Conservation (phyloP, 2,797 vertebrate species). For the Pempheris klunzingeri region DNA sequence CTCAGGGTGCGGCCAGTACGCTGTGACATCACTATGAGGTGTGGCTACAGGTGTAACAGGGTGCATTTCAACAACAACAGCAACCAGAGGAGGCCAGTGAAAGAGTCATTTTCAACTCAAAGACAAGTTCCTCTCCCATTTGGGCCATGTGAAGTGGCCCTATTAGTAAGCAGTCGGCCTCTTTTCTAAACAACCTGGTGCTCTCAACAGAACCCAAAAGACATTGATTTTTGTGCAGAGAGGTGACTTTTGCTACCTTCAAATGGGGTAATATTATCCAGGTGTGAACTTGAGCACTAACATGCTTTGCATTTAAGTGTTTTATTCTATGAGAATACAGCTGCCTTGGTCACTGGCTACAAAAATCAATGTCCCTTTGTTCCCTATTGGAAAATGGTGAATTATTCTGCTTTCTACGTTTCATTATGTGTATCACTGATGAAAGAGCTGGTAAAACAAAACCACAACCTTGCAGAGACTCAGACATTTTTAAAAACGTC, state of each 20-base stretch:
- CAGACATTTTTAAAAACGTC: background rate
- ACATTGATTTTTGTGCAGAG: too few species aligned
- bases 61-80: background rate
- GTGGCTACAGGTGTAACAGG: background rate
- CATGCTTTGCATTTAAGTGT: background rate
- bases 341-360: conserved; percentile 1
- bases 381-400: background rate
- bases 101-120: background rate
- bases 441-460: background rate
- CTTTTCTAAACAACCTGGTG: background rate
- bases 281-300: background rate
- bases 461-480: background rate
- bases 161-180: background rate
- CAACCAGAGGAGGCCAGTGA: background rate
- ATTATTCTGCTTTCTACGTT: background rate
- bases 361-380: background rate
- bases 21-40: background rate
- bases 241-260: background rate
- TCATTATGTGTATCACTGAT: background rate
- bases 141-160: background rate
- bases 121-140: background rate
- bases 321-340: background rate
- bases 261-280: background rate
- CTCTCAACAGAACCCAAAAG: too few species aligned
- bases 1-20: background rate